Evolutionary conservation across 2,113 vertebrate species (phyloP), one percentile per base, ranked within the genome.

Genomic region (Tachycineta bicolor): DNA sequence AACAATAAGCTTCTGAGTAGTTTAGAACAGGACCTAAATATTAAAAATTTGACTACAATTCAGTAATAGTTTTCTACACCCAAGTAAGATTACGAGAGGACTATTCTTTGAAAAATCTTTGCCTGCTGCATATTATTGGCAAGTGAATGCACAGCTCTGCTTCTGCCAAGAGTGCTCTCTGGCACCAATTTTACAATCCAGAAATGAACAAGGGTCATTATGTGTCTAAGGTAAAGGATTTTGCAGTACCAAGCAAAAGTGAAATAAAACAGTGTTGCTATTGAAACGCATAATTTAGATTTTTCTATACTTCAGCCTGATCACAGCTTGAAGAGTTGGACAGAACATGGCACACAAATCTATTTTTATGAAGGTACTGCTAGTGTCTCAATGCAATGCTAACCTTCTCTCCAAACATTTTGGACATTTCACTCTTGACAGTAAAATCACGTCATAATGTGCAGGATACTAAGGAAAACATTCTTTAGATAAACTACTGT

Each of bases 81-180:
- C 19, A 62, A 78, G 10, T 63, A 41, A 90, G 31, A 47, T 55
- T 49, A 58, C 31, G 14, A 89, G 55, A 83, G 7, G 23, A 53
- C 10, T 44, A 34, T 26, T 84, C 62, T 84, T 41, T 53, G 19
- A 43, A 90, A 90, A 73, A 82, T 76, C 18, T 69, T 82, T 82
- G 62, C 50, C 9, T 0, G 5, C 47, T 55, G 39, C 23, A 2
- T 80, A 29, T 80, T 87, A 90, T 0, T 93, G 59, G 50, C 84
- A 89, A 89, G 18, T 29, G 55, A 93, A 73, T 11, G 10, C 59
- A 83, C 33, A 89, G 84, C 63, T 93, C 86, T 70, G n/a, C 55
- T 79, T 89, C 63, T 94, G 95, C 91, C 87, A 96, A 74, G 49
- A 82, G 33, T 59, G 13, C 67, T 83, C 55, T 76, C 75, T 95